A percentile compares a stretch with the other conserved stretches of the same genome.
Evolutionary conservation across 2,113 vertebrate species (phyloP).

Genomic region (Toxotes jaculatrix): DNA sequence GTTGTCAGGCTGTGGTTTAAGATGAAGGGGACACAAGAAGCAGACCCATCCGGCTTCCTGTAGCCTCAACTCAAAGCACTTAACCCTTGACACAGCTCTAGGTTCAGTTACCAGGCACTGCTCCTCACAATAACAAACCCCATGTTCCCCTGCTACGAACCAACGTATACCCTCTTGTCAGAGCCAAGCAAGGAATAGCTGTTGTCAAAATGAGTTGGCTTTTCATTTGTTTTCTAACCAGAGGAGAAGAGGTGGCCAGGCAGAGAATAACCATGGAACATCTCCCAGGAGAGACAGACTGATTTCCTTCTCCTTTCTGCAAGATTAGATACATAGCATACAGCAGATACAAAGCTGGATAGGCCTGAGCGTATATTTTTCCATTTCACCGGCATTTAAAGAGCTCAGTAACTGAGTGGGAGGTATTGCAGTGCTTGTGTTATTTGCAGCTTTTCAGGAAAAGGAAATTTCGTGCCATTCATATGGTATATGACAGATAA

Average conservation of each 20-base stretch:
- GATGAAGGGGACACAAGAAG: constrained; percentile 37
- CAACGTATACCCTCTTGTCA: neutral
- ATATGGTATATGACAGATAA: neutral
- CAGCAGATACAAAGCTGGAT: neutral
- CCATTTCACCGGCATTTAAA: neutral
- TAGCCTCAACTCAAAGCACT: constrained; percentile 47
- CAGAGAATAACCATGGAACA: constrained; percentile 14
- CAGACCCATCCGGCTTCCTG: constrained; percentile 52
- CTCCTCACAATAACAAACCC: constrained; percentile 33
- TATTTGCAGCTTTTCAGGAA: constrained; percentile 1
- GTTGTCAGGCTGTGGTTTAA: constrained; percentile 26
- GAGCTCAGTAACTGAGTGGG: neutral
- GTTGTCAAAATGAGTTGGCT: constrained; percentile 60
- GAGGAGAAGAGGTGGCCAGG: constrained; percentile 24
- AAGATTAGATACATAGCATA: neutral
- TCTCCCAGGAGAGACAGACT: constrained; percentile 17
- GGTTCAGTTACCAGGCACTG: constrained; percentile 52
- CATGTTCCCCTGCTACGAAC: neutral
- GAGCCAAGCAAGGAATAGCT: constrained; percentile 44
- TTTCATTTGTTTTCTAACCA: constrained; percentile 67
- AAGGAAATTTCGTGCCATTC: constrained; percentile 5
- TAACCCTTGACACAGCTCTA: constrained; percentile 49
- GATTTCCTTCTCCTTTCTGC: constrained; percentile 11
- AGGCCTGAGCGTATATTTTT: neutral
- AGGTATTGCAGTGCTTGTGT: neutral